A percentile compares a stretch with the other conserved stretches of the same genome.
Evolutionary conservation across 2,797 vertebrate species (phyloP).

Genomic region (Echiichthys vipera): DNA sequence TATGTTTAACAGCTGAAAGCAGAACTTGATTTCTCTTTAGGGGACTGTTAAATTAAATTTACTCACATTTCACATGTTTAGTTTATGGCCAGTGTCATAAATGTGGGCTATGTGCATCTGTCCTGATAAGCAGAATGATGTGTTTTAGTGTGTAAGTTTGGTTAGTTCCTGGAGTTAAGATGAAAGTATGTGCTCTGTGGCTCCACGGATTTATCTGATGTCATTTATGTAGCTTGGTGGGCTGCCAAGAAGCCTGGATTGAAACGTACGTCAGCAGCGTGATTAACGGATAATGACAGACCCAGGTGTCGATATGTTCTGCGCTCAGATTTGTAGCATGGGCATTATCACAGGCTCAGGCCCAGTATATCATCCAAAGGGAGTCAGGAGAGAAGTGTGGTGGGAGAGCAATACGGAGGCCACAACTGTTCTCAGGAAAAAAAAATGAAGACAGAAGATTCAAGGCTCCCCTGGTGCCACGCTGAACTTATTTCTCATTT

Average conservation of each 20-base stretch:
- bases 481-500: slow-evolving; percentile 81
- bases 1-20: slow-evolving; percentile 2
- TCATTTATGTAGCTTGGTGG: slow-evolving; percentile 71
- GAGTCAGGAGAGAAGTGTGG: slow-evolving; percentile 58
- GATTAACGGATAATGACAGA: slow-evolving; percentile 85
- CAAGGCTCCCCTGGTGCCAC: slow-evolving; percentile 50
- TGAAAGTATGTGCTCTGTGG: slow-evolving; percentile 39
- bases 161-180: slow-evolving; percentile 41
- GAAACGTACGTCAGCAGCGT: slow-evolving; percentile 75
- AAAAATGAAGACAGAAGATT: slow-evolving; percentile 51
- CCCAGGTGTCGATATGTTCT: slow-evolving; percentile 79
- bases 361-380: slow-evolving; percentile 78
- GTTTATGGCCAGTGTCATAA: slow-evolving; percentile 8
- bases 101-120: slow-evolving; percentile 8
- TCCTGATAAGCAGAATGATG: slow-evolving; percentile 27
- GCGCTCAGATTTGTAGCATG: slow-evolving; percentile 80
- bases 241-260: slow-evolving; percentile 74
- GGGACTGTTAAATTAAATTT: slow-evolving; percentile 6
- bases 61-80: slow-evolving; percentile 5
- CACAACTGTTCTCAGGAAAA: slow-evolving; percentile 24
- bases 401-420: slow-evolving; percentile 38
- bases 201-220: slow-evolving; percentile 75
- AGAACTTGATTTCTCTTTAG: not conserved
- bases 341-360: slow-evolving; percentile 71
- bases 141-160: slow-evolving; percentile 32